phyloP scores from a whole-genome alignment of 2,888 invertebrate genomes.

The Smittia aterrima region DNA sequence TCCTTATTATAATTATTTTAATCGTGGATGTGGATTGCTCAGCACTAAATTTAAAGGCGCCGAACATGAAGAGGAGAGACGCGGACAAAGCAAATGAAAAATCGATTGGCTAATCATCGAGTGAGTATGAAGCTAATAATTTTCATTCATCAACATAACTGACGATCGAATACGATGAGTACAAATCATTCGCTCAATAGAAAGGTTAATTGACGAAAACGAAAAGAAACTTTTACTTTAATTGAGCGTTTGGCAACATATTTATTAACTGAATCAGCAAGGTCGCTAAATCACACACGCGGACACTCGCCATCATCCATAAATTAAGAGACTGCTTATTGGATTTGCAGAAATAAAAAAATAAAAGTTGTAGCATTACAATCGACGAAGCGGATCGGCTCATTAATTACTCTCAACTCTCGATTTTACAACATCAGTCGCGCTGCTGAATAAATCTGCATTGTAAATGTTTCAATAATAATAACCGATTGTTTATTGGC shows the following conservation, averaged over 20 bases:
- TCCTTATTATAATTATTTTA: neutral
- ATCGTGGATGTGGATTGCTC: too few species aligned
- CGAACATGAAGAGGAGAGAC: neutral
- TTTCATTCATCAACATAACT: constrained; percentile 14
- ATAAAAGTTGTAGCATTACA: neutral
- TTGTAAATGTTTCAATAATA: constrained; percentile 21
- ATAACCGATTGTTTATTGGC: constrained; percentile 34
- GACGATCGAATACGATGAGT: neutral
- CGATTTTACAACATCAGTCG: neutral
- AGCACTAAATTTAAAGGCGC: neutral
- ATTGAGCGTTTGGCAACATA: constrained; percentile 18
- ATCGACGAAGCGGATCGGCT: neutral
- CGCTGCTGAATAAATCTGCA: constrained; percentile 22
- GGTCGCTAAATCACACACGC: neutral
- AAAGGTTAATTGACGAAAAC: constrained; percentile 33
- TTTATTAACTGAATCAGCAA: neutral
- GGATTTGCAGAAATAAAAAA: neutral
- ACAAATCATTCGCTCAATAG: constrained; percentile 11
- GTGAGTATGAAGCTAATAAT: neutral
- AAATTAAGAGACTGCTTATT: constrained; percentile 13
- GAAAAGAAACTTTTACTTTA: constrained; percentile 28
- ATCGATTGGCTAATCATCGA: constrained; percentile 22
- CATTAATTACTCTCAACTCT: constrained; percentile 31
- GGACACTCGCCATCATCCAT: neutral
- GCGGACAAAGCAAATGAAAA: neutral